Evolutionary conservation across 2,888 invertebrate genomes (phyloP).

Genomic region (Synergus gifuensis): DNA sequence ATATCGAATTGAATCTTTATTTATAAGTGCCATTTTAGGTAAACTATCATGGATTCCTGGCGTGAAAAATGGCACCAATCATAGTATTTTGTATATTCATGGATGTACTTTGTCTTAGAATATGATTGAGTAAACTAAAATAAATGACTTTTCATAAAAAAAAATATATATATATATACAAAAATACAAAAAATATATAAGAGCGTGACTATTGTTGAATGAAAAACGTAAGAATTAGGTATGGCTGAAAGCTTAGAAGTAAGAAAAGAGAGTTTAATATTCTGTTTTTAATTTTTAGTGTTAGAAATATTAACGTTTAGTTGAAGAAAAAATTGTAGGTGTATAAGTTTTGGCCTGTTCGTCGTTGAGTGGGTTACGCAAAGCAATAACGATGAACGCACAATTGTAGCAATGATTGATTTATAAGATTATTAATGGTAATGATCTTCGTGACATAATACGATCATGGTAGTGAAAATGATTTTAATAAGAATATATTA

Average conservation of each 20-base stretch:
- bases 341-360: not conserved
- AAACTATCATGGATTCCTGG: constrained; percentile 52
- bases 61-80: constrained; percentile 53
- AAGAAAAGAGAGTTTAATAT: not conserved
- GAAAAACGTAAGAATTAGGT: constrained; percentile 26
- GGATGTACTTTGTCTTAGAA: constrained; percentile 68
- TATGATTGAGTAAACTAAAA: constrained; percentile 56
- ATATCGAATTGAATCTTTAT: constrained; percentile 47
- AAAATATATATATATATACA: constrained; percentile 30
- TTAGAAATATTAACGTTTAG: not conserved
- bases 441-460: constrained; percentile 59
- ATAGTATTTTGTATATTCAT: constrained; percentile 70
- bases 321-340: not conserved
- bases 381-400: constrained; percentile 44
- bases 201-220: constrained; percentile 26
- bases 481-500: constrained; percentile 73
- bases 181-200: constrained; percentile 42
- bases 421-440: constrained; percentile 51
- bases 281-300: not conserved
- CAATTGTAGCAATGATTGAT: constrained; percentile 58
- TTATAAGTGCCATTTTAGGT: constrained; percentile 50
- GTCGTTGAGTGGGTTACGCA: not conserved
- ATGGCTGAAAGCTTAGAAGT: not conserved
- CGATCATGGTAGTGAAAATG: constrained; percentile 58
- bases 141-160: constrained; percentile 57